Evolutionary conservation across 2,113 vertebrate genomes (phyloP), one percentile per base, ranked within the genome.

Genomic region (Oreochromis aureus): DNA sequence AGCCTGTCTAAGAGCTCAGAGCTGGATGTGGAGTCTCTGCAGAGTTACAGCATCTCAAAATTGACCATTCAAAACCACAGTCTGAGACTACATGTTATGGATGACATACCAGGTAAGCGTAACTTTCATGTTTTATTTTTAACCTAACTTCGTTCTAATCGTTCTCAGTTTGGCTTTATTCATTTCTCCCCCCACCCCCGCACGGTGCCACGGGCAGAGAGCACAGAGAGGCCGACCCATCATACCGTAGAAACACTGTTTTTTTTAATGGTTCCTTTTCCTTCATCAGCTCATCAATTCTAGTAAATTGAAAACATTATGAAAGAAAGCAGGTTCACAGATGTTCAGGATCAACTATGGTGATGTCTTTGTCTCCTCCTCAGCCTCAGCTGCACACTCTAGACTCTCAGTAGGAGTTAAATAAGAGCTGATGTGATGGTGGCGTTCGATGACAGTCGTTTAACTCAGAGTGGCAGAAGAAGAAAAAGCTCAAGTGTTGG

Each of bases 391-490:
- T 34, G 5, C 59, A 80, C 19, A 78, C 27, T 6, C 24, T 15
- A 19, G 34, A 56, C 7, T 11, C 79, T 24, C 36, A 12, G 30
- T 6, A 34, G 63, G 19, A 69, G 39, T 41, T 71, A 22, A 69
- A 71, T 71, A 9, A 16, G 13, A 24, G 73, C 48, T 13, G 83
- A 24, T 48, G 86, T 32, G 61, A 71, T 86, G 82, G 5, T 24
- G 73, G 10, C 2, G 58, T 48, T 10, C 10, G 11, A 81, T 61
- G 58, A 82, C 12, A 82, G 63, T 6, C 3, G 7, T 91, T 91
- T 83, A 86, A 88, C 90, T 93, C 90, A 88, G 63, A 18, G n/a
- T 61, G 10, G n/a, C 78, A 90, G 87, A 83, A 34, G 83, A 85
- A 88, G 86, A 92, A 91, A 58, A 73, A 73, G 90, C 84, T 48